These are phyloP conservation scores for Spisula subtruncata DNA, from an alignment of 2,888 invertebrate species.

Conservation along the genomic window DNA sequence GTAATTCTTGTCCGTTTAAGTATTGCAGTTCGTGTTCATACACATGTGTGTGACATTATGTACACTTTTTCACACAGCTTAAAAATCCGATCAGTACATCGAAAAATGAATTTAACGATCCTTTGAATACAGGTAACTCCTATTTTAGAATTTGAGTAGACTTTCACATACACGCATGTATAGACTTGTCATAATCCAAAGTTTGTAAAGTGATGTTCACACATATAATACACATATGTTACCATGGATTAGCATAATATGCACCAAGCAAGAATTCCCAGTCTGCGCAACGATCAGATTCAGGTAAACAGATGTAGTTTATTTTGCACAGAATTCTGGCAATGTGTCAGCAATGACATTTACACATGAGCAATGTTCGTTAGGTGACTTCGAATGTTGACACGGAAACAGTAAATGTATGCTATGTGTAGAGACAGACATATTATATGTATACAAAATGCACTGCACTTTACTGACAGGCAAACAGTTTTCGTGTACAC, in stretches of 20 bases:
- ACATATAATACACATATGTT: not conserved
- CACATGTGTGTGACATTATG: no score
- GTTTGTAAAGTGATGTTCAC: not conserved
- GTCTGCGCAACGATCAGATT: conserved; percentile 8
- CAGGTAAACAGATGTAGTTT: conserved; percentile 40
- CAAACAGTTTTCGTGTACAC: not conserved
- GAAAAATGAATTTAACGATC: not conserved
- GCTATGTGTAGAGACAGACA: not conserved
- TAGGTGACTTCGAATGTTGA: not conserved
- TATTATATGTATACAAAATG: not conserved
- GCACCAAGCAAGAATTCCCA: conserved; percentile 2
- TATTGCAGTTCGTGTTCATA: no score
- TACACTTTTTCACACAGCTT: not conserved
- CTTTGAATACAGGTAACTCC: not conserved
- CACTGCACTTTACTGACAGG: not conserved
- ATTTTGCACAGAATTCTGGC: conserved; percentile 12
- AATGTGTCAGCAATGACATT: conserved; percentile 27
- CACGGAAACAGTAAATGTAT: not conserved
- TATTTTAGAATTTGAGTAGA: not conserved
- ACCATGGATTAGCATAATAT: not conserved
- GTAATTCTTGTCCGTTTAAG: no score
- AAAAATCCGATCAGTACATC: not conserved
- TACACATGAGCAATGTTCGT: conserved; percentile 16
- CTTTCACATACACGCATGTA: not conserved
- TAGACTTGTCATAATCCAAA: conserved; percentile 17